Conservation (phyloP, 2,888 invertebrate species). For the Perdita meconis region DNA sequence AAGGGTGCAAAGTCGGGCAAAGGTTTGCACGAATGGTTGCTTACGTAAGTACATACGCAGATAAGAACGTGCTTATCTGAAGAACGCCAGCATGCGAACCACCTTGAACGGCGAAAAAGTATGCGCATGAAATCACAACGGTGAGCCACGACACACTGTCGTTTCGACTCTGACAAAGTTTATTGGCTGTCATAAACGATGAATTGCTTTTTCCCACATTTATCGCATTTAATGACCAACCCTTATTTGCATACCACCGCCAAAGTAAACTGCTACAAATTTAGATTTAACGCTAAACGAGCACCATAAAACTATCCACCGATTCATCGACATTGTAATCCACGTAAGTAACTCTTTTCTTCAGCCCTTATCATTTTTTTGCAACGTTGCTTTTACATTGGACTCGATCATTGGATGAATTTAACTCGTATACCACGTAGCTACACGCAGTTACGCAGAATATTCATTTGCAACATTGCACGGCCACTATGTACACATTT, state of each 20-base stretch:
- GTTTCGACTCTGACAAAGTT: slow-evolving; percentile 19
- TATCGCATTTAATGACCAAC: background rate
- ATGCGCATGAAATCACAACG: slow-evolving; percentile 45
- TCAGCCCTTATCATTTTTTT: too few species aligned
- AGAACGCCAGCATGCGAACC: slow-evolving; percentile 67
- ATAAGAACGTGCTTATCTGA: slow-evolving; percentile 74
- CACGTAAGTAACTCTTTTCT: too few species aligned
- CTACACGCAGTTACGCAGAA: background rate
- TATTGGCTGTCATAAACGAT: slow-evolving; percentile 16
- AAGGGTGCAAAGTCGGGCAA: slow-evolving; percentile 50
- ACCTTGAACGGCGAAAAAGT: slow-evolving; percentile 55
- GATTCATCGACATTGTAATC: too few species aligned
- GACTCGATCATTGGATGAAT: too few species aligned
- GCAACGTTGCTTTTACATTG: too few species aligned
- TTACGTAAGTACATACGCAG: slow-evolving; percentile 71
- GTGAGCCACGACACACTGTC: slow-evolving; percentile 9
- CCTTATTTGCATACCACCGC: background rate
- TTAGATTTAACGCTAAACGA: too few species aligned
- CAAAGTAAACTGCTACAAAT: too few species aligned
- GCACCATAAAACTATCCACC: too few species aligned
- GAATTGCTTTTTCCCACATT: background rate
- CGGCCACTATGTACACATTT: background rate
- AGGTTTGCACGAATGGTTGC: slow-evolving; percentile 63
- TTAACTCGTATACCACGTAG: too few species aligned
- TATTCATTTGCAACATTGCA: background rate